Evolutionary conservation across 2,888 invertebrate species (phyloP), one percentile per base, ranked within the genome.

Genomic region (Macrosiphum euphorbiae): DNA sequence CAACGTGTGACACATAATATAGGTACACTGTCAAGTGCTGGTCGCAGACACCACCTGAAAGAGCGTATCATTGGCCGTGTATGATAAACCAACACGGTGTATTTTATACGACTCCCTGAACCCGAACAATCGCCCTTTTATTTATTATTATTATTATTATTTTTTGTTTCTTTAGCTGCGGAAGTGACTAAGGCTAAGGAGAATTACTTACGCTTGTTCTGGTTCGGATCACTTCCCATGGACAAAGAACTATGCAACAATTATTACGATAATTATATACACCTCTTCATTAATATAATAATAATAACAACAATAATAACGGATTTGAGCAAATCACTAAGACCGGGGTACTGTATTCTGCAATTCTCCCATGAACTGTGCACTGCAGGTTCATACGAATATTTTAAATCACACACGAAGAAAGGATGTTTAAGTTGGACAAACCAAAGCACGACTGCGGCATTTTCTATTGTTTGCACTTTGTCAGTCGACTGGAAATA

Each of bases 161-260:
- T 26, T 87, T 88, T 55, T 61, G 58, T n/a, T 92, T 88, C 20
- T 93, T 58, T 26, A 67, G 41, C 55, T 41, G 28, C 94, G 94
- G 94, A 94, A 94, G 88, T 94, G 94, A 94, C 94, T 94, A 87
- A 90, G 94, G 35, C 94, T 61, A 52, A 44, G 55, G 52, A 90
- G 50, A 94, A 94, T 94, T 90, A 94, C 90, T 90, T 94, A 94
- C 67, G 85, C 86, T 90, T 94, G 94, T 94, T 90, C 90, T 94
- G 94, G 94, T 94, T 90, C 94, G 94, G 52, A 90, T 90, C 90
- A 44, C 94, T 94, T 94, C 94, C 94, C 94, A 90, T 94, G 94
- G 86, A 94, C 85, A 94, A 92, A 92, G 44, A 88, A 88, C 88
- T 52, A 67, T 44, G 90, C 52, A 94, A 94, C 85, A 87, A 94